Evolutionary conservation across 2,797 vertebrate species (phyloP), one percentile per base, ranked within the genome.

Genomic region (Kryptolebias ocellatus): DNA sequence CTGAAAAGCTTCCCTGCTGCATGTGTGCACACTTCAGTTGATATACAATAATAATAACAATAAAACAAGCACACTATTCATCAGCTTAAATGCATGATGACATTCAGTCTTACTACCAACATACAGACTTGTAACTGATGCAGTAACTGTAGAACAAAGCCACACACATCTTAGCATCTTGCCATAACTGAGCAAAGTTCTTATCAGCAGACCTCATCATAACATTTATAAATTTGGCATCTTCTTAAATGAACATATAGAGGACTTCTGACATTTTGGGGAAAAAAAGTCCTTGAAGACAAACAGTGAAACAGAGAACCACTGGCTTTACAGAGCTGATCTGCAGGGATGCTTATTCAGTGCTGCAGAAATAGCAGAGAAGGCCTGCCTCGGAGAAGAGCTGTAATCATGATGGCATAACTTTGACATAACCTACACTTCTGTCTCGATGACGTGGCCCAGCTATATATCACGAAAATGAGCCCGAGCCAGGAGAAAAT

Each of bases 401-500:
- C 72, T 80, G 63, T 81, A 87, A 87, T 83, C 81, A 64, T 67
- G 74, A 85, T 81, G 83, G 82, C 83, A 79, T 79, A 83, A 82
- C 89, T 88, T 88, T 81, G 89, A 90, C 90, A 90, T 80, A 89
- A 87, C 79, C 83, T 88, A 90, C 89, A 90, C 90, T 86, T 91
- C 78, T 88, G 91, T 90, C 91, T 74, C n/a, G 31, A 67, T 66
- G 79, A 89, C 79, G 89, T 87, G 87, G 78, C 68, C 83, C 10
- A 51, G 76, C 75, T 46, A 91, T 92, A 86, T 10, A 91, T 92
- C 90, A 90, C 55, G 55, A 75, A 89, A 89, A 89, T 78, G 80
- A 85, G 83, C 63, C 75, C 39, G 59, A 80, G 81, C 83, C 65
- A 37, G 80, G 65, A 63, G 90, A 87, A 91, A 93, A 93, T 91